Evolutionary conservation across 2,888 invertebrate species (phyloP).

Genomic region (Euzetes globulus): DNA sequence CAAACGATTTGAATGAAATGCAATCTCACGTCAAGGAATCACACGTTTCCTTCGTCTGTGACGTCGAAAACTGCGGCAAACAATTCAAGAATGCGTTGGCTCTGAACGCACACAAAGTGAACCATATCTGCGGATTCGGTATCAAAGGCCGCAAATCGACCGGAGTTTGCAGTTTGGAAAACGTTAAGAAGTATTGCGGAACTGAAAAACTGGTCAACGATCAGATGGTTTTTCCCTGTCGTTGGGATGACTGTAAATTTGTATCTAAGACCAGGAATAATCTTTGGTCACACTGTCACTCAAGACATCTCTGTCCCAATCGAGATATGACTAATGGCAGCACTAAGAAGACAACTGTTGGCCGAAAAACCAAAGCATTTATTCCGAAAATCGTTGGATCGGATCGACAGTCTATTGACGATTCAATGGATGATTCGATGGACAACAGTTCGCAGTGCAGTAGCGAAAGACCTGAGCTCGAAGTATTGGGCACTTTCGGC

Average conservation of each 20-base stretch:
- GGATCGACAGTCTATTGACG: neutral
- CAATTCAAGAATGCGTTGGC: neutral
- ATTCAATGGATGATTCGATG: neutral
- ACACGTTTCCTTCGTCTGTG: neutral
- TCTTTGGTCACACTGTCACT: neutral
- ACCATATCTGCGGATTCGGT: slow-evolving; percentile 13
- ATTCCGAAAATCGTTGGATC: neutral
- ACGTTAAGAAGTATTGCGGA: neutral
- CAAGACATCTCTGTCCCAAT: slow-evolving; percentile 11
- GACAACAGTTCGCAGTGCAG: neutral
- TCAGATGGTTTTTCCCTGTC: neutral
- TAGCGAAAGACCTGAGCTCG: neutral
- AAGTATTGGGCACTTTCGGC: slow-evolving; percentile 5
- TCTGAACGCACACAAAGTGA: neutral
- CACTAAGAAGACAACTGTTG: neutral
- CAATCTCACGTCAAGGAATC: neutral
- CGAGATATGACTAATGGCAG: neutral
- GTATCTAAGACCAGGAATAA: neutral
- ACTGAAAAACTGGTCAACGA: neutral
- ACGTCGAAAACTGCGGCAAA: neutral
- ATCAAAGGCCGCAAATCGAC: neutral
- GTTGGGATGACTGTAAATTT: neutral
- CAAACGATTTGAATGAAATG: neutral
- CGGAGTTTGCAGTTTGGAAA: neutral
- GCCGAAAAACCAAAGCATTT: neutral